Evolutionary conservation across 2,113 vertebrate genomes (phyloP), one percentile per base, ranked within the genome.

Genomic region (Aramus guarauna): DNA sequence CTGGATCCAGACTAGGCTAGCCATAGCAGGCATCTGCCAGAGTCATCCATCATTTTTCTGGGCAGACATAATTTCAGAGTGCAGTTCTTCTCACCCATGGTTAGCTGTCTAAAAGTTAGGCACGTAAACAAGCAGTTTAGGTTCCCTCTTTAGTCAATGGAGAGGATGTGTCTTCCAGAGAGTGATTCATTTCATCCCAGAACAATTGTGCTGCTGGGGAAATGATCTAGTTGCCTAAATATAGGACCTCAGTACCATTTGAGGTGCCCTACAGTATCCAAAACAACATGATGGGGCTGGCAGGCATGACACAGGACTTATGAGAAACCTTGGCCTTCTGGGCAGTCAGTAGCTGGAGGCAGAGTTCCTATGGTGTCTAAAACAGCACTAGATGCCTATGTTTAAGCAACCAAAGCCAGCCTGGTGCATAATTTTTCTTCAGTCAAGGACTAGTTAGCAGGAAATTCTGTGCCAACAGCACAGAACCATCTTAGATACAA

Each of bases 211-310:
- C 58, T 73, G 27, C 68, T 80, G 39, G 27, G 36, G 22, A 91
- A 95, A 80, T 58, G 30, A 74, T 83, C 55, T 72, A 80, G 30
- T 91, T 73, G 56, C 48, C 88, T 96, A 96, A 94, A 95, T 95
- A 96, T 93, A 95, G 86, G 79, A 92, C 30, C 45, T 92, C 39
- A 62, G 45, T 71, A 88, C 55, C 55, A 56, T 77, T 8, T 67
- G 91, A 94, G 68, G 72, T 94, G 45, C 59, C 45, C 67, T 83
- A 83, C 29, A 63, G 15, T 37, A 71, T 94, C 73, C 79, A 86
- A 94, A 96, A 74, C 19, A 47, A 39, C 56, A 73, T 45, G 21
- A 39, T n/a, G 15, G 34, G 26, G 24, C 75, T 94, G 75, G 68
- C n/a, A 90, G 47, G 47, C 55, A 32, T n/a, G 32, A 79, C n/a